These are phyloP conservation scores for Fragariocoptes setiger DNA, from an alignment of 1,140 invertebrate genomes.

Conservation along the genomic window DNA sequence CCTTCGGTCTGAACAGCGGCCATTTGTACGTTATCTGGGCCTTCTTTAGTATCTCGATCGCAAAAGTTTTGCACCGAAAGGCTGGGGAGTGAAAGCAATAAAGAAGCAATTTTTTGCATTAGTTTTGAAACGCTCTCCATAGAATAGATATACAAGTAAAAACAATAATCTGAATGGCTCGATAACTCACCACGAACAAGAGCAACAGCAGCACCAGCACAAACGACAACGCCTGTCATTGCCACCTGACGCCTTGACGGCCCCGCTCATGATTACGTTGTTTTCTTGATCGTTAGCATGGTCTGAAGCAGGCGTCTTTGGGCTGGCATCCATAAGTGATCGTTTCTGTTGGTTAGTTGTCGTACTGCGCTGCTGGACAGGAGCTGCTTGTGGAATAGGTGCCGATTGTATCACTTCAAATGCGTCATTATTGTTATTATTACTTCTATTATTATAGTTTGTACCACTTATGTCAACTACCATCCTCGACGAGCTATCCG, in stretches of 20 bases:
- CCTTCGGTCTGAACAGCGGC: neutral
- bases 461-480: too few relatives aligned
- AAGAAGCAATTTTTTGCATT: neutral
- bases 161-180: neutral
- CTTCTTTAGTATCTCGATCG: neutral
- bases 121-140: neutral
- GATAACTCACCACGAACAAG: slow-evolving; percentile 15
- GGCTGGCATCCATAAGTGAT: slow-evolving; percentile 1
- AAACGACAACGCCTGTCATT: slow-evolving; percentile 12
- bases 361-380: neutral
- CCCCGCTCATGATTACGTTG: too few relatives aligned
- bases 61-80: neutral
- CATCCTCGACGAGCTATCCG: too few relatives aligned
- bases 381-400: neutral
- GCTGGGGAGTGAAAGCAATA: neutral
- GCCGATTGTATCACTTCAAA: neutral
- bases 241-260: slow-evolving; percentile 2
- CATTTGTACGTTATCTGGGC: neutral
- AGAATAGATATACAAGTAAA: neutral
- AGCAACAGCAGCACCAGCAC: slow-evolving; percentile 17
- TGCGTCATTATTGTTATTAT: slow-evolving; percentile 3
- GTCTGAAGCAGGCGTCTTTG: neutral
- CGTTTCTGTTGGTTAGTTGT: slow-evolving; percentile 1
- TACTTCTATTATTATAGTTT: neutral
- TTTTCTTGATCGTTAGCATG: neutral